A percentile compares a stretch with the other conserved stretches of the same genome.
These are phyloP conservation scores for Cisticola juncidis DNA, from an alignment of 2,113 vertebrate species.

Conservation along the genomic window DNA sequence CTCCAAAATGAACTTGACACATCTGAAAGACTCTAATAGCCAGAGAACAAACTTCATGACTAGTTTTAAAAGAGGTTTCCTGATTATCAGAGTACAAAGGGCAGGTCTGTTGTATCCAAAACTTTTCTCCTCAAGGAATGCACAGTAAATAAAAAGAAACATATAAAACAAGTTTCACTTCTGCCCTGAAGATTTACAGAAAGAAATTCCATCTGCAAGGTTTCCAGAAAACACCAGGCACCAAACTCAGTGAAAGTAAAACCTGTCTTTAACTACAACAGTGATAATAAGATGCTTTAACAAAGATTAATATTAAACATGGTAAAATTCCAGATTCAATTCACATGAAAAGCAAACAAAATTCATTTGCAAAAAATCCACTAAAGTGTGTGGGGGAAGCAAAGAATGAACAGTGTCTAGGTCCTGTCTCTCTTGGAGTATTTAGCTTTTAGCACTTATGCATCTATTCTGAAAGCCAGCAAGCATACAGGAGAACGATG, in stretches of 20 bases:
- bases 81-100: slow-evolving; percentile 5
- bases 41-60: neutral
- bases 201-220: neutral
- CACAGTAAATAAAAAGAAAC: neutral
- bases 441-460: neutral
- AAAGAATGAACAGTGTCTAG: neutral
- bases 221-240: neutral
- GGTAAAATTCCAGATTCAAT: neutral
- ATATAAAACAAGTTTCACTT: neutral
- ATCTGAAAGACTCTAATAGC: neutral
- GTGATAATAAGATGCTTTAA: neutral
- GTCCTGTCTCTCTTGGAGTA: neutral
- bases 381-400: neutral
- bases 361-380: neutral
- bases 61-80: neutral
- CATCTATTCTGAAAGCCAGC: neutral
- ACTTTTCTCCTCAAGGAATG: neutral
- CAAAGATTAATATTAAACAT: neutral
- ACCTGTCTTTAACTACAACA: neutral
- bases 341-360: neutral
- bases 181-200: neutral
- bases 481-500: neutral
- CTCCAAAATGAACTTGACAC: neutral
- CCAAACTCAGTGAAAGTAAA: neutral
- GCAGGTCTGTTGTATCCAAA: neutral